Percentiles rank a stretch among this genome's conserved stretches.
phyloP scores from a whole-genome alignment of 2,888 invertebrate genomes.

The Drosophila melanosoma region DNA sequence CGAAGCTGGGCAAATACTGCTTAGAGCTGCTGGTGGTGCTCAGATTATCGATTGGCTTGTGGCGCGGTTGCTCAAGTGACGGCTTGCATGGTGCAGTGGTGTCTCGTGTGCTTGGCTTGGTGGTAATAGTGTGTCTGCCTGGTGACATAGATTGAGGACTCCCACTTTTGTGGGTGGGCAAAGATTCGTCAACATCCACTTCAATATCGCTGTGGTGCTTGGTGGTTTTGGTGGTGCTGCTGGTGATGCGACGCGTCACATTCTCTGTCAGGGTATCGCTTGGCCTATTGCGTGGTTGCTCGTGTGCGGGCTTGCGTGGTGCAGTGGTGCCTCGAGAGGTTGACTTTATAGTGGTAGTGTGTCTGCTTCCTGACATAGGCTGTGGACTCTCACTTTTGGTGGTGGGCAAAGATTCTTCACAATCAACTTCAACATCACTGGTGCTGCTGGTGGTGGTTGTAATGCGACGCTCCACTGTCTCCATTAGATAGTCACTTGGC shows the following conservation, averaged over 20 bases:
- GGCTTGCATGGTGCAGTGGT: conserved; percentile 23
- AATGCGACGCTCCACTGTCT: conserved; percentile 15
- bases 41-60: conserved; percentile 7
- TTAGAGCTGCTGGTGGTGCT: conserved; percentile 22
- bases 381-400: conserved; percentile 21
- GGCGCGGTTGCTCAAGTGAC: conserved; percentile 17
- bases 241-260: conserved; percentile 9
- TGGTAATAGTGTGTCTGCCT: conserved; percentile 46
- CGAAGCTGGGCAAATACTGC: conserved; percentile 9
- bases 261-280: not conserved
- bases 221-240: conserved; percentile 5
- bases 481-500: conserved; percentile 4
- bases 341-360: conserved; percentile 6
- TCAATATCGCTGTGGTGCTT: conserved; percentile 29
- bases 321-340: not conserved
- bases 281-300: conserved; percentile 1
- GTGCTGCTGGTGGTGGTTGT: conserved; percentile 7
- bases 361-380: conserved; percentile 10
- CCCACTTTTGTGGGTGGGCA: not conserved
- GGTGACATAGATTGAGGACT: conserved; percentile 34
- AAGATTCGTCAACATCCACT: conserved; percentile 15
- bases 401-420: conserved; percentile 37
- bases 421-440: conserved; percentile 49
- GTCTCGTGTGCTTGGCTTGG: conserved; percentile 19
- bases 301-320: conserved; percentile 16